Evolutionary conservation across 2,888 invertebrate species (phyloP).

Genomic region (Lamellibrachia columna): DNA sequence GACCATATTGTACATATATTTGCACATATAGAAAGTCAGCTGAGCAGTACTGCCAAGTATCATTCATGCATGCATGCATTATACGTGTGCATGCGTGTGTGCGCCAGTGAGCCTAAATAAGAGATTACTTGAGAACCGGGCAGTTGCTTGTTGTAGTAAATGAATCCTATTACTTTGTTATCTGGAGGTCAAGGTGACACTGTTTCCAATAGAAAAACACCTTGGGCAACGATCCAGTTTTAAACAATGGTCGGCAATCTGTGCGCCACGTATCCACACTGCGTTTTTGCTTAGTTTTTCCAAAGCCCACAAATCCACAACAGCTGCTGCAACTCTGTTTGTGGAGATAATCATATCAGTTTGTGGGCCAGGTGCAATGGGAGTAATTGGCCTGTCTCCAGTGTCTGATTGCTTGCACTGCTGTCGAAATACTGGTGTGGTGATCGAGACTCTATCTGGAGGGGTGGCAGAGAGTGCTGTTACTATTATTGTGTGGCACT

Average conservation of each 20-base stretch:
- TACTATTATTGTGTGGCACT: not conserved
- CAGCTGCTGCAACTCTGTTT: not conserved
- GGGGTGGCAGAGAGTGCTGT: not conserved
- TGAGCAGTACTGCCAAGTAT: no score
- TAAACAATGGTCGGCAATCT: not conserved
- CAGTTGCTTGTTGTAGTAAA: not conserved
- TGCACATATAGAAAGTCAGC: no score
- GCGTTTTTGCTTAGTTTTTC: not conserved
- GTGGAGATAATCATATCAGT: not conserved
- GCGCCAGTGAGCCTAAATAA: no score
- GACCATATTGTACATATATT: no score
- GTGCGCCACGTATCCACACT: not conserved
- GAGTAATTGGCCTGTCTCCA: not conserved
- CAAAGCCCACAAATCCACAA: not conserved
- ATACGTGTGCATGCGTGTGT: no score
- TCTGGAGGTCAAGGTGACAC: not conserved
- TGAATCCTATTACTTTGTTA: not conserved
- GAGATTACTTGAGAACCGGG: not conserved
- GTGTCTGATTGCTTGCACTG: not conserved
- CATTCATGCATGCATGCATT: no score
- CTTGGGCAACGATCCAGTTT: not conserved
- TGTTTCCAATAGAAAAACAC: not conserved
- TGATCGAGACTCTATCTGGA: not conserved
- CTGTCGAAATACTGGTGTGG: not conserved
- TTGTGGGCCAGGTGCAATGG: not conserved